Evolutionary conservation across 2,113 vertebrate species (phyloP), one percentile per base, ranked within the genome.

Genomic region (Lasiurus borealis): DNA sequence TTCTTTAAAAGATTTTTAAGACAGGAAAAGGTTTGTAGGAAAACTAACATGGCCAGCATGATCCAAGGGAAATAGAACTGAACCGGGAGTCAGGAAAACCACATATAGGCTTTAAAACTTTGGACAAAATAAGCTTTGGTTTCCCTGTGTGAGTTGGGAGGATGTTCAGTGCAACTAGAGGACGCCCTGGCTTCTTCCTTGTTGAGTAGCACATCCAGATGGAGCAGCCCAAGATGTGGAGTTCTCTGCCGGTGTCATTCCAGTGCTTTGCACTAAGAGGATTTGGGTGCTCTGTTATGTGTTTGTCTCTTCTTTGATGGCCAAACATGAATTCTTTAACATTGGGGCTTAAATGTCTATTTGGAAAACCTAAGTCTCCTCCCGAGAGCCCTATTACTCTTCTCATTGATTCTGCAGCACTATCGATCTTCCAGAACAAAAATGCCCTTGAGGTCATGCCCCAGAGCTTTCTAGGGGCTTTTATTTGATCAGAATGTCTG

Each of bases 341-440:
- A 85, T 66, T 34, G 46, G 46, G 59, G 31, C 44, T 80, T 71
- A 23, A 31, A 71, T 84, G 18, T 91, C 71, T 81, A 11, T 90
- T 16, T 27, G 23, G 44, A 93, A 87, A 54, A 18, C 57, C 1
- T 19, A 21, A 25, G 19, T 85, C 11, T 89, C 48, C 27, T 81
- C 48, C 64, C 2, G 36, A 84, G 64, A 92, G 16, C 36, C n/a
- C 25, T 69, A n/a, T n/a, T 87, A 11, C 10, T 87, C 29, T 78
- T 64, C 48, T 71, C 19, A 23, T 19, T 92, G 46, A 73, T 59
- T 66, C 23, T 71, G 68, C 48, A 86, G n/a, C 11, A 15, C 5
- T 14, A 27, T 66, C 36, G 4, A 40, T 83, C 50, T 87, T 91
- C 18, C 64, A 72, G 77, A 94, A 29, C 75, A 88, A 62, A 96